A percentile compares a stretch with the other conserved stretches of the same genome.
Conservation (phyloP, 2,797 vertebrate species). For the Bovichtus diacanthus region DNA sequence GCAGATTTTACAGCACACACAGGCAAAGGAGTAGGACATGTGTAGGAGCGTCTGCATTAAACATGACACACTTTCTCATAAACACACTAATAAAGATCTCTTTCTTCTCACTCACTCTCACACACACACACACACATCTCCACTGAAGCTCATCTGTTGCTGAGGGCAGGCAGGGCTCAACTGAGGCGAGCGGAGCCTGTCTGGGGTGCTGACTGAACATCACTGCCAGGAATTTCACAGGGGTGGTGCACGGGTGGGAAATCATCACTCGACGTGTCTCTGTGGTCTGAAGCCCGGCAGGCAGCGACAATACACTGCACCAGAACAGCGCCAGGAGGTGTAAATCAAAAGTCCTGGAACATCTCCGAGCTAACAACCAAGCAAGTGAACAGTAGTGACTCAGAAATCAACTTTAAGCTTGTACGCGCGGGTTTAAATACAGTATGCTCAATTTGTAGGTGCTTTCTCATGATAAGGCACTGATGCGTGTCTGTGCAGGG, state of each 20-base stretch:
- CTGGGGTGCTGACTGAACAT: constrained; percentile 54
- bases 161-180: constrained; percentile 29
- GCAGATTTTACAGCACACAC: constrained; percentile 63
- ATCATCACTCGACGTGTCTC: constrained; percentile 57
- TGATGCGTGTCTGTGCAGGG: not conserved
- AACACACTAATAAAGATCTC: constrained; percentile 64
- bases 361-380: constrained; percentile 39
- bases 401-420: constrained; percentile 33
- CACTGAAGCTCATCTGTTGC: constrained; percentile 48
- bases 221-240: constrained; percentile 71
- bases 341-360: constrained; percentile 39
- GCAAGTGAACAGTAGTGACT: constrained; percentile 41
- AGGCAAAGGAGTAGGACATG: constrained; percentile 25
- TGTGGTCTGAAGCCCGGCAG: constrained; percentile 46
- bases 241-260: constrained; percentile 56
- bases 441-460: constrained; percentile 25
- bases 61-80: constrained; percentile 56
- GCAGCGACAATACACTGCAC: constrained; percentile 43
- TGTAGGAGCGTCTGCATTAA: constrained; percentile 54
- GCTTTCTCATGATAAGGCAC: constrained; percentile 27
- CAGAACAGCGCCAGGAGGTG: constrained; percentile 29
- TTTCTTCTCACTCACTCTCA: constrained; percentile 37
- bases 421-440: constrained; percentile 12
- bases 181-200: constrained; percentile 45
- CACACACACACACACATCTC: constrained; percentile 49